These are phyloP conservation scores for Gadus chalcogrammus DNA, from an alignment of 2,113 vertebrate species.

Conservation along the genomic window DNA sequence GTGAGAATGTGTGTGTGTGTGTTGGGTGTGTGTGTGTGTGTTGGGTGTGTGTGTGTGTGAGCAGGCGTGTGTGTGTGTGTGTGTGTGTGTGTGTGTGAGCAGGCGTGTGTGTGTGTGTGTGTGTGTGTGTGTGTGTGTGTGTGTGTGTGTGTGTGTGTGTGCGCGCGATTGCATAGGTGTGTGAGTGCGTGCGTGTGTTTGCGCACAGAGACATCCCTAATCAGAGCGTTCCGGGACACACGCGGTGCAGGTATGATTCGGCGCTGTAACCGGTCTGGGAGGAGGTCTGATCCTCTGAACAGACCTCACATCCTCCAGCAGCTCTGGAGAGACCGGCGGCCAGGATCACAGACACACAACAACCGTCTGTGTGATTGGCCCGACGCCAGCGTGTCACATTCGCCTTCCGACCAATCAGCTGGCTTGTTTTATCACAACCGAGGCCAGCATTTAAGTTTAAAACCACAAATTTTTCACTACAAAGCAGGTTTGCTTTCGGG, in stretches of 20 bases:
- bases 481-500: no score
- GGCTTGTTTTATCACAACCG: constrained; percentile 25
- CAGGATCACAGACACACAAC: constrained; percentile 16
- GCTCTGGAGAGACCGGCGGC: constrained; percentile 36
- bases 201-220: constrained; percentile 21
- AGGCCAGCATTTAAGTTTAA: not conserved
- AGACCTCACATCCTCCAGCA: constrained; percentile 34
- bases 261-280: constrained; percentile 5
- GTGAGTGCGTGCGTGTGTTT: not conserved
- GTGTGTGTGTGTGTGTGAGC: not conserved
- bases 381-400: constrained; percentile 6
- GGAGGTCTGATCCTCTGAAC: constrained; percentile 49
- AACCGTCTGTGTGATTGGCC: constrained; percentile 22
- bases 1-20: no score
- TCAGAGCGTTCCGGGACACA: constrained; percentile 30
- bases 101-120: not conserved
- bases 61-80: constrained; percentile 6
- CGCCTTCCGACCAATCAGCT: constrained; percentile 27
- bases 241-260: constrained; percentile 36
- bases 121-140: no score
- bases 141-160: no score
- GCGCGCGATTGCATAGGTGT: constrained; percentile 15
- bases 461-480: no score
- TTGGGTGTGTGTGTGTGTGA: not conserved
- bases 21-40: not conserved